phyloP scores from a whole-genome alignment of 2,888 invertebrate genomes.

The Campoletis raptor region DNA sequence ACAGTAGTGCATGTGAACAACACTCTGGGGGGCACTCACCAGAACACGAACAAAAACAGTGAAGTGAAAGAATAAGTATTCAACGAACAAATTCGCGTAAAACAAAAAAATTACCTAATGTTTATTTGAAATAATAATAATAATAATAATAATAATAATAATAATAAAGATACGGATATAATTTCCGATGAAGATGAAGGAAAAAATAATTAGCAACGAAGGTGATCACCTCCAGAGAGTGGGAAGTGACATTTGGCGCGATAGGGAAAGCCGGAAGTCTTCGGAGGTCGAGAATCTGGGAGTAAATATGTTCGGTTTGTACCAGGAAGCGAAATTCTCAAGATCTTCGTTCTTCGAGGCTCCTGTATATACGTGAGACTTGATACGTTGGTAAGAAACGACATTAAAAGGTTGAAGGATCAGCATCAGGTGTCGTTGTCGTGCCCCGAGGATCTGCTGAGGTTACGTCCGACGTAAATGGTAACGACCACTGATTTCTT shows the following conservation, averaged over 20 bases:
- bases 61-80: neutral
- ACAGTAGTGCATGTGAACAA: too few relatives aligned
- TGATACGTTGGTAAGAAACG: neutral
- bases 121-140: neutral
- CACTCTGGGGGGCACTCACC: too few relatives aligned
- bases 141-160: neutral
- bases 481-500: slow-evolving; percentile 31
- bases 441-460: slow-evolving; percentile 11
- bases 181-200: neutral
- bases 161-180: neutral
- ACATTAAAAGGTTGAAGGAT: slow-evolving; percentile 30
- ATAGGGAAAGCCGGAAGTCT: slow-evolving; percentile 78
- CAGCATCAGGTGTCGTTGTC: slow-evolving; percentile 26
- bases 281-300: slow-evolving; percentile 59
- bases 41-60: neutral
- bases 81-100: too few relatives aligned
- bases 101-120: too few relatives aligned
- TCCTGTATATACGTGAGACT: neutral
- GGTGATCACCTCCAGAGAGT: slow-evolving; percentile 49
- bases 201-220: slow-evolving; percentile 21
- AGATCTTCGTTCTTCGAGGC: slow-evolving; percentile 41
- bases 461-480: slow-evolving; percentile 32
- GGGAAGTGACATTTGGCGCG: slow-evolving; percentile 76
- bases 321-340: slow-evolving; percentile 52
- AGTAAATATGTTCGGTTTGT: slow-evolving; percentile 45